Base-by-base conservation (phyloP, 2,888 invertebrate genomes). In the Drosophila differens region DNA sequence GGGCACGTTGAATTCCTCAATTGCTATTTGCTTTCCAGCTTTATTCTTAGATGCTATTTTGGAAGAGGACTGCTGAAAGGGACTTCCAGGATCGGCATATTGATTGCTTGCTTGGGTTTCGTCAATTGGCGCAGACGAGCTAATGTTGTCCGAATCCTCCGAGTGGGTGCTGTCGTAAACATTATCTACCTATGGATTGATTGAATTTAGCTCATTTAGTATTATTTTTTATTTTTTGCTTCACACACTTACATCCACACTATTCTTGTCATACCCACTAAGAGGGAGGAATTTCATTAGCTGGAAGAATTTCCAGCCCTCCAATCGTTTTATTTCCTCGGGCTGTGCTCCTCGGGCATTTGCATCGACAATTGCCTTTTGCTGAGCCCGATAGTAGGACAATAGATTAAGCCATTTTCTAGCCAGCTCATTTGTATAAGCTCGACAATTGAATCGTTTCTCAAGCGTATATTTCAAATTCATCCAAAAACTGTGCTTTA, bases 401-500 rank as follows among this genome's bases (percentile, higher is more conserved):
- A 76, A 63, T 0, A 79, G 70, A 70, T 79, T 79, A 0, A 79
- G 51, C 79, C 79, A 79, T 64, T 79, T 79, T 39, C 73, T 60
- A 16, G 79, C 79, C 39, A 79, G 35, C 30, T 79, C 79, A 35
- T 79, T 79, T 32, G 79, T 79, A 12, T 79, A 76, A 2, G 65
- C 79, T 10, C 79, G 66, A 39, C 76, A 76, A n/a, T 73, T 69
- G 4, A 62, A 79, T 16, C 69, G 57, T 14, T 79, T 79, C 16
- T 79, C 76, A 7, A 79, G 57, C 7, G 79, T 79, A 66, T 66
- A 76, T 55, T 65, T 73, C 37, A 79, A 55, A 49, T 79, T 79
- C 44, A 79, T 79, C 79, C 79, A 79, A 49, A 79, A 79, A 47
- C 79, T 73, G 14, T 79, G 79, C 32, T 79, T 79, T 4, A 79